Evolutionary conservation across 2,797 vertebrate species (phyloP).

Genomic region (Ispidina picta): DNA sequence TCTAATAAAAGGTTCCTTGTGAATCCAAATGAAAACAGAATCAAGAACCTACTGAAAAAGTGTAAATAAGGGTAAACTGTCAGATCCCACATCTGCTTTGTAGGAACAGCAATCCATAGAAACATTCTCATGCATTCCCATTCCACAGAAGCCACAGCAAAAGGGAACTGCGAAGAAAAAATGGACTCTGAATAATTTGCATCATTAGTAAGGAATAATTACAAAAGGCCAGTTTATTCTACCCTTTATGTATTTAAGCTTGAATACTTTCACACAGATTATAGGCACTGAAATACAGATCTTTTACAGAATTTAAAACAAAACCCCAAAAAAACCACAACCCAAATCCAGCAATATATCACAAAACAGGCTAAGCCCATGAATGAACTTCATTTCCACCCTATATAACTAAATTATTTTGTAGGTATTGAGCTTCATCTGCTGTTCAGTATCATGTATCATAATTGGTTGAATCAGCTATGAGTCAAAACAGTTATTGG

Average conservation of each 20-base stretch:
- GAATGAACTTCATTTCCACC: not conserved
- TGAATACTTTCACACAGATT: not conserved
- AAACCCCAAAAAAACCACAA: not conserved
- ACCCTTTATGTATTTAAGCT: not conserved
- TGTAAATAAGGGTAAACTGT: not conserved
- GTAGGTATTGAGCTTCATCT: not conserved
- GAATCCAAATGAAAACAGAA: not conserved
- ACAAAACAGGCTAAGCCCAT: not conserved
- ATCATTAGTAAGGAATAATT: not conserved
- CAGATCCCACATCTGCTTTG: not conserved
- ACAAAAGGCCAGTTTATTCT: not conserved
- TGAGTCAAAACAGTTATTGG: not conserved
- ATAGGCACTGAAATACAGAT: not conserved
- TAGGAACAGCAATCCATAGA: not conserved
- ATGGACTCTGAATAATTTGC: not conserved
- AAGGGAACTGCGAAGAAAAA: not conserved
- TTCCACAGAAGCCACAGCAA: not conserved
- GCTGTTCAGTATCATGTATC: not conserved
- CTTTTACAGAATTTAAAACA: not conserved
- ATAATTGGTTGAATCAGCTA: not conserved
- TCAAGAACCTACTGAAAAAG: not conserved
- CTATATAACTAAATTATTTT: not conserved
- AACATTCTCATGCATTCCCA: not conserved
- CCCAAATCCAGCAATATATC: not conserved
- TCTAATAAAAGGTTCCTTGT: not conserved